These are phyloP conservation scores for Ctenodactylus gundi DNA, from an alignment of 2,113 vertebrate genomes.

Conservation along the genomic window DNA sequence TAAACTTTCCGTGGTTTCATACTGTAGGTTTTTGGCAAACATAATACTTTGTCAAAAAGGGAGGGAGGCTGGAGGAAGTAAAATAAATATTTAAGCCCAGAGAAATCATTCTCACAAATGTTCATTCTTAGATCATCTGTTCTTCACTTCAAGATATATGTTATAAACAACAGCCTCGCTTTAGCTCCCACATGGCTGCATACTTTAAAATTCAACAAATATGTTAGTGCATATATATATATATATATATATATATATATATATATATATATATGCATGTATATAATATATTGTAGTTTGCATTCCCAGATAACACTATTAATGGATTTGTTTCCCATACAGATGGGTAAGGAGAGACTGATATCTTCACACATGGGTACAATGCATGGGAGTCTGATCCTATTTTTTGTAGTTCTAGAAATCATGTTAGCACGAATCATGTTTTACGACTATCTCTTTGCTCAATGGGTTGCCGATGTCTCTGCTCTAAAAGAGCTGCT, in stretches of 20 bases:
- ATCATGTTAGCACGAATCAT: constrained; percentile 61
- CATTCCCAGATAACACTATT: constrained; percentile 47
- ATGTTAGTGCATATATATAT: constrained; percentile 80
- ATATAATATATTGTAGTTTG: constrained; percentile 72
- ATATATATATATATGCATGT: constrained; percentile 74
- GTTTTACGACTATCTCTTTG: constrained; percentile 54
- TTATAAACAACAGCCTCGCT: constrained; percentile 71
- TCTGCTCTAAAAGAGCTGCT: constrained; percentile 60
- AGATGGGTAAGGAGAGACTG: neutral
- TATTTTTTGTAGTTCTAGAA: constrained; percentile 61
- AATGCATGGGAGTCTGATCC: neutral
- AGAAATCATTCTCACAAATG: constrained; percentile 71
- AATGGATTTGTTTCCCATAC: constrained; percentile 39
- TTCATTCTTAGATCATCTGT: constrained; percentile 65
- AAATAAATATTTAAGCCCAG: constrained; percentile 70
- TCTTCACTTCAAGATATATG: neutral
- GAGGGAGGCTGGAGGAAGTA: constrained; percentile 48
- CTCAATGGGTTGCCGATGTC: constrained; percentile 60
- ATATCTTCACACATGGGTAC: constrained; percentile 5
- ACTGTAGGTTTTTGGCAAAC: constrained; percentile 70
- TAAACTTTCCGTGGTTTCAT: constrained; percentile 72
- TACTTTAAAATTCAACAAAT: constrained; percentile 80
- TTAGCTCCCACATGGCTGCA: constrained; percentile 76
- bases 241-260: constrained; percentile 70
- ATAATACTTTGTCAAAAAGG: constrained; percentile 66